These are phyloP conservation scores for Loriculus beryllinus DNA, from an alignment of 2,797 vertebrate species.

Conservation along the genomic window DNA sequence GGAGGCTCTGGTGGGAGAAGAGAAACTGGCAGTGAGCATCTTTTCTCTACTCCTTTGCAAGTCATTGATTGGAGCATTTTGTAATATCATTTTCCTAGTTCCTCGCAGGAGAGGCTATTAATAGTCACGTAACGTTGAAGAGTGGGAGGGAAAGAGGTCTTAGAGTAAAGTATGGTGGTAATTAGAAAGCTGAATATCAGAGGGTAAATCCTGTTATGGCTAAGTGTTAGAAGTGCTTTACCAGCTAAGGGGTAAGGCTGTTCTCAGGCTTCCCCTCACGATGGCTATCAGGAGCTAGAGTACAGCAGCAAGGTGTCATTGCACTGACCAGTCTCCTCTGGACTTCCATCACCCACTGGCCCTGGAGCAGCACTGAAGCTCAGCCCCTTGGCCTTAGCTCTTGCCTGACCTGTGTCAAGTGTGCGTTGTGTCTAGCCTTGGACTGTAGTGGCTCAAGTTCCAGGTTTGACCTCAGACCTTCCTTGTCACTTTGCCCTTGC, in stretches of 20 bases:
- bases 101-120: background rate
- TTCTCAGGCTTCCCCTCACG: background rate
- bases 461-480: background rate
- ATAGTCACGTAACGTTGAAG: background rate
- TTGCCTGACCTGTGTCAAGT: background rate
- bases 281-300: background rate
- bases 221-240: background rate
- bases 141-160: background rate
- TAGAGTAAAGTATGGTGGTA: background rate
- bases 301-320: background rate
- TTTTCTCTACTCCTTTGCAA: background rate
- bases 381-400: background rate
- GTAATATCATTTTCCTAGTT: background rate
- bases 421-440: background rate
- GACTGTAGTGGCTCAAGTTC: fast-evolving
- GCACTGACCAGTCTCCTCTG: background rate
- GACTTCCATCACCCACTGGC: background rate
- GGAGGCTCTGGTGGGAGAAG: background rate
- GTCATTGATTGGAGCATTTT: background rate
- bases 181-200: background rate
- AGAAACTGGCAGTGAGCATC: background rate
- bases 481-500: background rate
- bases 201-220: background rate
- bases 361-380: background rate
- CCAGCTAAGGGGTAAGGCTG: background rate